Base-by-base conservation (phyloP, 2,888 invertebrate species). In the Isoperla grammatica region DNA sequence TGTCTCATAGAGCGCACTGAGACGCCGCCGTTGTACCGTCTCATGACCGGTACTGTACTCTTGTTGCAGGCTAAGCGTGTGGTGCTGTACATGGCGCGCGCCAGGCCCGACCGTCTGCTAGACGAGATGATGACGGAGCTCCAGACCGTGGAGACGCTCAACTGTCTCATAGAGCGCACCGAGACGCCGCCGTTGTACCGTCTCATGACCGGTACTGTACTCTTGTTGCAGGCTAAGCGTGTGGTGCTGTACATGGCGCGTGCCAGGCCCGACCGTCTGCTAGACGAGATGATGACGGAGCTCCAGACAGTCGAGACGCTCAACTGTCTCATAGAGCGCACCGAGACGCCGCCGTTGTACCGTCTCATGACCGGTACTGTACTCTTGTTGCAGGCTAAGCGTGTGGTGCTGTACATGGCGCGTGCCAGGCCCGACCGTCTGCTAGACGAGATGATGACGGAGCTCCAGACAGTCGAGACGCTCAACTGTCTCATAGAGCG, bases 141-240 rank as follows among this genome's bases (percentile, higher is more conserved):
- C 65, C 95, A 96, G 78, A 96, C 95, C 0, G 95, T 97, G 19
- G 97, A 97, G 77, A 95, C 96, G 0, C 80, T 97, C 57, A 95
- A 95, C 76, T 95, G 95, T 74, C 82, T 93, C 66, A 94, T 99
- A 67, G 97, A 98, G 75, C 82, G 98, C 63, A 97, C 95, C 0
- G 97, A 98, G 79, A 96, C 97, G 0, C 96, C 98, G 22, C 99
- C 98, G 3, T 99, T 95, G 78, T 99, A 95, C 76, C 84, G 98
- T 40, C 82, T 97, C 68, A 95, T 94, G 1, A 89, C 90, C 67
- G n/a, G n/a, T n/a, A n/a, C n/a, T n/a, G n/a, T n/a, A n/a, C n/a
- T n/a, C n/a, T n/a, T n/a, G n/a, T 50, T 55, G 15, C 71, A 96
- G 95, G 95, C 97, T 0, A 98, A 98, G 75, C 83, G 96, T 50